Conservation (phyloP, 2,797 vertebrate species). For the Spinibarbus caldwelli region DNA sequence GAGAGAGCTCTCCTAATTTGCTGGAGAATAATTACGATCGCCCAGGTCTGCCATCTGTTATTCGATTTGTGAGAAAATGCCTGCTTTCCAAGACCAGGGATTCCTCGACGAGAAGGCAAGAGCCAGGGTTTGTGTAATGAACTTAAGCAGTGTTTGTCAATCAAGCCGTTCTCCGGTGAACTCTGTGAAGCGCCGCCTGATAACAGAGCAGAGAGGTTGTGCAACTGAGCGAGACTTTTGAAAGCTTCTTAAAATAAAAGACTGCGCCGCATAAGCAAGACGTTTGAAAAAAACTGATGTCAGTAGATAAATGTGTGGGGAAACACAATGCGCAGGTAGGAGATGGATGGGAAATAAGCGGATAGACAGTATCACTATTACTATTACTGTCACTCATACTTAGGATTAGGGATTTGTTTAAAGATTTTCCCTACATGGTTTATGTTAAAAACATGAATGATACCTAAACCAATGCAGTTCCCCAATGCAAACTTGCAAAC, state of each 20-base stretch:
- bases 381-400: conserved; percentile 17
- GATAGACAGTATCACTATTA: conserved; percentile 10
- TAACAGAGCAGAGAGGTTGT: not conserved
- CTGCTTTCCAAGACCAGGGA: not conserved
- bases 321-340: not conserved
- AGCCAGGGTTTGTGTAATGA: conserved; percentile 6
- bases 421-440: not conserved
- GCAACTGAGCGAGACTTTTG: not conserved
- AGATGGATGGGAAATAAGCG: conserved; percentile 5
- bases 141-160: conserved; percentile 13
- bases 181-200: not conserved
- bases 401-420: conserved; percentile 6
- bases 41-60: conserved; percentile 47
- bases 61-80: conserved; percentile 24
- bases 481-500: not conserved
- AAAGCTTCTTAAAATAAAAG: conserved; percentile 4
- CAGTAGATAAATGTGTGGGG: conserved; percentile 2
- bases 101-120: not conserved
- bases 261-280: not conserved
- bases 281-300: not conserved
- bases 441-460: not conserved
- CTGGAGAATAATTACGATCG: conserved; percentile 36
- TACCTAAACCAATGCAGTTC: not conserved
- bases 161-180: not conserved
- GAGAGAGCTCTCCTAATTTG: conserved; percentile 30